phyloP scores from a whole-genome alignment of 1,140 invertebrate species.

The Atta texana region DNA sequence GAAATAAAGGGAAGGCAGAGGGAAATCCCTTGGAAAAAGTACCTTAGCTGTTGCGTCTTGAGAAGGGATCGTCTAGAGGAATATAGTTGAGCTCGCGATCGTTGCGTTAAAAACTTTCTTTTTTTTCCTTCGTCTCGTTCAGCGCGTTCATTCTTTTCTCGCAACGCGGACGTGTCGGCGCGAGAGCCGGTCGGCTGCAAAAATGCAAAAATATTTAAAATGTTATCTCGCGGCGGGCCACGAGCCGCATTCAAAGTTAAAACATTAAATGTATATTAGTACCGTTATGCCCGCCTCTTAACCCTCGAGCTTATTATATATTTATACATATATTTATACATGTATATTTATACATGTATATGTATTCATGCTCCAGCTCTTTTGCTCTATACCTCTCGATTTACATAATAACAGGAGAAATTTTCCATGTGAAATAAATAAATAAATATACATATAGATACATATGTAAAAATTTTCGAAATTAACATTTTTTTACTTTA shows the following conservation, averaged over 20 bases:
- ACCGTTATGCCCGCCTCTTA: slow-evolving; percentile 63
- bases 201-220: slow-evolving; percentile 84
- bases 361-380: neutral
- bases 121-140: slow-evolving; percentile 40
- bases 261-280: slow-evolving; percentile 86
- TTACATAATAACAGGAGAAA: slow-evolving; percentile 26
- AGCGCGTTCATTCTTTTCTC: slow-evolving; percentile 3
- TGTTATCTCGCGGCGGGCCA: slow-evolving; percentile 77
- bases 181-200: slow-evolving; percentile 59
- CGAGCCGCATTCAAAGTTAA: slow-evolving; percentile 83
- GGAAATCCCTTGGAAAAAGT: slow-evolving; percentile 70
- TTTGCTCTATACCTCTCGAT: neutral
- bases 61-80: slow-evolving; percentile 23
- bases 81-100: slow-evolving; percentile 42
- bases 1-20: slow-evolving; percentile 59
- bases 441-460: neutral
- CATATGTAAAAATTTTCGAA: neutral
- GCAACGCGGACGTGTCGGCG: neutral
- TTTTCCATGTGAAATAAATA: neutral
- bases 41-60: slow-evolving; percentile 42
- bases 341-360: neutral
- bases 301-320: neutral
- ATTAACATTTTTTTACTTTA: neutral
- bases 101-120: slow-evolving; percentile 70
- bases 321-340: neutral